Conservation (phyloP, 23 tunicate genomes). For the Halocynthia aurantium region DNA sequence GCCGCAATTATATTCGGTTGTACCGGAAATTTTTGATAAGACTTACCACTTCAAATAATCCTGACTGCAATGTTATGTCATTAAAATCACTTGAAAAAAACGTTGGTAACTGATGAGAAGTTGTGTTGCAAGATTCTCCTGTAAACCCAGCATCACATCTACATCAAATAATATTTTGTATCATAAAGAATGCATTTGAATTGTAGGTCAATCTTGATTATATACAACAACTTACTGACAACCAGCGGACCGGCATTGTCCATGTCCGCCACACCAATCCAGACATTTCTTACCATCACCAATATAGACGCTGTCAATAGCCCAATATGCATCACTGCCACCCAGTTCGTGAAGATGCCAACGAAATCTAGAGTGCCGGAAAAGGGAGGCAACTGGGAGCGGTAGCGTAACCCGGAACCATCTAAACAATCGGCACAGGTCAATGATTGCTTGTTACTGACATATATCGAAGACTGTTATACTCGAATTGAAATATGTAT, state of each 20-base stretch:
- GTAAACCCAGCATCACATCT: slow-evolving; percentile 43
- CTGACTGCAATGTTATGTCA: not conserved
- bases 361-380: slow-evolving; percentile 46
- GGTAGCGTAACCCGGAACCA: slow-evolving; percentile 61
- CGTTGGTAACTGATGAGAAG: slow-evolving; percentile 1
- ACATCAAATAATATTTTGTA: not conserved
- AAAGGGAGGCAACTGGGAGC: slow-evolving; percentile 52
- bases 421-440: slow-evolving; percentile 12
- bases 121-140: slow-evolving; percentile 43
- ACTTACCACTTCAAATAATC: slow-evolving; percentile 32
- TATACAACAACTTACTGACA: slow-evolving; percentile 38
- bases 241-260: slow-evolving; percentile 47
- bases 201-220: not conserved
- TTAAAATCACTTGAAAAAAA: slow-evolving; percentile 46
- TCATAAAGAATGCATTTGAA: not conserved
- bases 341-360: slow-evolving; percentile 25
- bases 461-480: not conserved
- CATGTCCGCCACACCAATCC: slow-evolving; percentile 53
- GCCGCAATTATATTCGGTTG: not conserved
- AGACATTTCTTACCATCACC: slow-evolving; percentile 55
- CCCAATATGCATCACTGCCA: slow-evolving; percentile 27
- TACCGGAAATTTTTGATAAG: not conserved
- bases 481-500: not conserved
- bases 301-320: slow-evolving; percentile 72
- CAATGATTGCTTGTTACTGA: too few species aligned